phyloP scores from a whole-genome alignment of 2,888 invertebrate genomes.

The Drosophila prolongata region DNA sequence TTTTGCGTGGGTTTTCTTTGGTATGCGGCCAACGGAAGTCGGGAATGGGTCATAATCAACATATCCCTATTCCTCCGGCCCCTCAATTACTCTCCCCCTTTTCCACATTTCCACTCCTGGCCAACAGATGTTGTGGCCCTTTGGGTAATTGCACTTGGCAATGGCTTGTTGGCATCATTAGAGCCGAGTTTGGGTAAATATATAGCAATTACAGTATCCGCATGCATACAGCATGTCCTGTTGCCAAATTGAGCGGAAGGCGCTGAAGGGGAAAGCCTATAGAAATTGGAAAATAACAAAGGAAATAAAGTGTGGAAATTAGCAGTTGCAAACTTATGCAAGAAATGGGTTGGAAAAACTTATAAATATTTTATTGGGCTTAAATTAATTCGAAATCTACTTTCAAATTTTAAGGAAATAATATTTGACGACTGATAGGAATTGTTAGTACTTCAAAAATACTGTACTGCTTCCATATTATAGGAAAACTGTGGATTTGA shows the following conservation, averaged over 20 bases:
- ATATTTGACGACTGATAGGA: too few species aligned
- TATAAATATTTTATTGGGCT: neutral
- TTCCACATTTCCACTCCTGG: conserved; percentile 1
- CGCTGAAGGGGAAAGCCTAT: conserved; percentile 37
- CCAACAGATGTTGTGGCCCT: conserved; percentile 57
- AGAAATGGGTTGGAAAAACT: neutral
- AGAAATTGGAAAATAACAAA: conserved; percentile 10
- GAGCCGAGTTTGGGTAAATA: conserved; percentile 56
- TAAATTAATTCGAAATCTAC: neutral
- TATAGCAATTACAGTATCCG: conserved; percentile 63
- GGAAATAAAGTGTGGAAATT: conserved; percentile 6
- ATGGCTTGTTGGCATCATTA: conserved; percentile 72
- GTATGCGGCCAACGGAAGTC: conserved; percentile 75
- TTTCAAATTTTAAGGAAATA: neutral
- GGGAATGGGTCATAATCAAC: conserved; percentile 52
- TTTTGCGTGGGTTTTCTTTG: conserved; percentile 61
- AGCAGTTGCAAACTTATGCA: neutral
- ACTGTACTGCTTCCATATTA: too few species aligned
- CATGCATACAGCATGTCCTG: conserved; percentile 49
- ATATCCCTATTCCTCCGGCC: conserved; percentile 39
- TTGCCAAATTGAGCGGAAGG: conserved; percentile 71
- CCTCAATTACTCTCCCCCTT: conserved; percentile 5
- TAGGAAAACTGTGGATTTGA: too few species aligned
- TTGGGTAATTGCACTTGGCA: conserved; percentile 63
- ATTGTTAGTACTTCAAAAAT: too few species aligned